These are phyloP conservation scores for Cacatua alba DNA, from an alignment of 2,113 vertebrate genomes.

Conservation along the genomic window DNA sequence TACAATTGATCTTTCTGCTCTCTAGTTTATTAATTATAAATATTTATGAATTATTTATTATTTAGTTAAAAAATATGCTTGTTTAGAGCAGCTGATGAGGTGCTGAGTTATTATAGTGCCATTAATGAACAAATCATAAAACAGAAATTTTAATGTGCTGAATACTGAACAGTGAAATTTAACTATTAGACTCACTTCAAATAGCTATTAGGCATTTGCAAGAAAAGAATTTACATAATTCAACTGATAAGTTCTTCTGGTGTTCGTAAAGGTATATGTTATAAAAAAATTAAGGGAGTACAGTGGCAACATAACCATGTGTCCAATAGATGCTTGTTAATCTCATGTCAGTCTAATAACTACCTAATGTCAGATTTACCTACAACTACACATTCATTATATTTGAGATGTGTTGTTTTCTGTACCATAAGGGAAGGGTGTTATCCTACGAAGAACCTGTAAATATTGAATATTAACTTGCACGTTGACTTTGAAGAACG, in stretches of 20 bases:
- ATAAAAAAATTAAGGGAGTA: background rate
- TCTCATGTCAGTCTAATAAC: background rate
- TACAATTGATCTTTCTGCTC: conserved; percentile 55
- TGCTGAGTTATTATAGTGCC: conserved; percentile 59
- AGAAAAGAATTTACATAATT: conserved; percentile 14
- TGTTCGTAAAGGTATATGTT: background rate
- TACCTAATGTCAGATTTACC: background rate
- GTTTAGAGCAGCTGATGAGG: conserved; percentile 65
- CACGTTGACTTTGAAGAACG: background rate
- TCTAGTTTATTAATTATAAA: conserved; percentile 69
- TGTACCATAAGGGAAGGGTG: background rate
- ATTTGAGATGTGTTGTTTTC: background rate
- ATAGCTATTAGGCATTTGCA: conserved; percentile 16
- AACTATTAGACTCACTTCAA: conserved; percentile 53
- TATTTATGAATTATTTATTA: conserved; percentile 66
- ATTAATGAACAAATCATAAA: conserved; percentile 65
- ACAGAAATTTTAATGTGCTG: conserved; percentile 49
- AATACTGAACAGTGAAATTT: conserved; percentile 30
- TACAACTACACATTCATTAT: background rate
- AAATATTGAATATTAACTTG: background rate
- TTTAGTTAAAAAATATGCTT: conserved; percentile 32
- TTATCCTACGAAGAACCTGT: background rate
- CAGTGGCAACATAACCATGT: background rate
- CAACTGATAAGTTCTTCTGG: background rate
- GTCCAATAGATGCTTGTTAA: background rate